Base-by-base conservation (phyloP, 1,140 invertebrate species). In the Drosophila takahashii region DNA sequence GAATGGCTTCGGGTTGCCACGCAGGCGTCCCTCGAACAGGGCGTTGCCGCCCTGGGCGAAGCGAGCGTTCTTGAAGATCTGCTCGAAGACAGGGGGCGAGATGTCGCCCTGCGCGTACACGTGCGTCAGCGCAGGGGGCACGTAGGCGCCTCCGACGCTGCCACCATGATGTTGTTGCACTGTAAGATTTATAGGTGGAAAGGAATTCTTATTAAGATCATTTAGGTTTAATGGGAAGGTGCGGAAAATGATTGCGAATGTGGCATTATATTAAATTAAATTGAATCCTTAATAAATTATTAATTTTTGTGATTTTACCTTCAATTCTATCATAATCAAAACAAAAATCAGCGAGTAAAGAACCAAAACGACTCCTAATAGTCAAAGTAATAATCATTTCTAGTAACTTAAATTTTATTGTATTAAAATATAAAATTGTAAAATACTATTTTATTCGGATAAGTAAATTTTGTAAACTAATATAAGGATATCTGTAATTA, bases 31-130 rank as follows among this genome's bases (percentile, higher is more conserved):
- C 93, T 99, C 97, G 92, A 99, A 99, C 90, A 96, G 94, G 26
- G 97, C 97, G 92, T 98, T 97, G 32, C 97, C 97, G 62, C 97
- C 97, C 94, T 98, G 97, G 50, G 97, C 97, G 92, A 98, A 98
- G 84, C 97, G 95, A 54, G 97, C 97, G 93, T 98, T 98, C 92
- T 96, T 96, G 92, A 98, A 98, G 81, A 98, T 97, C 93, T 97
- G 96, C 91, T 98, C 97, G 92, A 98, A 98, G 65, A 98, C 96
- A 62, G 97, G 97, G 50, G 97, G 97, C 76, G 96, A 96, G 59
- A 95, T 94, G 92, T 96, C 94, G 87, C 95, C 94, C 78, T 95
- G 94, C 42, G 78, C 84, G 57, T 92, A 92, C 48, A 92, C 72
- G 52, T 91, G 90, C 77, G 90, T 92, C 61, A 92, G 54, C 57